Conservation (phyloP, 37 sponge, comb jelly and placozoan genomes). For the Bolinopsis microptera region DNA sequence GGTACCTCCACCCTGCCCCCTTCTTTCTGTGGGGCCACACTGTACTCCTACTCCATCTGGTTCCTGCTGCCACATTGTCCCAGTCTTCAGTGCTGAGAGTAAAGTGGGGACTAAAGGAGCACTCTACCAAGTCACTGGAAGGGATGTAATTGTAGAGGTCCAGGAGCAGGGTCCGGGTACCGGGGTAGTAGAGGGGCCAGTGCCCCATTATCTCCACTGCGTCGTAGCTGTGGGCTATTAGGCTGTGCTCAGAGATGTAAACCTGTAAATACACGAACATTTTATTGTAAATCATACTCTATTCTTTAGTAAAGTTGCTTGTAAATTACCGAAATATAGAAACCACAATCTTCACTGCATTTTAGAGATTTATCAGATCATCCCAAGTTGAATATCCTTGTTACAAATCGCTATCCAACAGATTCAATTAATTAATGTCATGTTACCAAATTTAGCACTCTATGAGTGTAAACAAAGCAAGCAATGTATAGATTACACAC, state of each 20-base stretch:
- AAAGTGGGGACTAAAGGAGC: neutral
- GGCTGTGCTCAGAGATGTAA: neutral
- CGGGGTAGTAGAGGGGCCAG: slow-evolving; percentile 12
- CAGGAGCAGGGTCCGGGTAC: neutral
- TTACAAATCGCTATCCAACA: too few relatives aligned
- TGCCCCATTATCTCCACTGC: neutral
- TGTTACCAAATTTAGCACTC: neutral
- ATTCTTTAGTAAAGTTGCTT: too few relatives aligned
- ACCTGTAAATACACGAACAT: too few relatives aligned
- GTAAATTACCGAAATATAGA: too few relatives aligned
- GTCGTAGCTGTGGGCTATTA: neutral
- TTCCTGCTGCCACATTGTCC: neutral
- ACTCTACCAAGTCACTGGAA: neutral
- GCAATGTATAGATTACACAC: neutral
- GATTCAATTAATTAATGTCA: neutral
- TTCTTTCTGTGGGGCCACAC: neutral
- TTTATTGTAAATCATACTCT: too few relatives aligned
- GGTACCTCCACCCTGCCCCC: neutral
- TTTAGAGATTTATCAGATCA: too few relatives aligned
- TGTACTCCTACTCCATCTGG: neutral
- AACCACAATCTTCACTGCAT: too few relatives aligned
- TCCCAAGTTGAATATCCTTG: too few relatives aligned
- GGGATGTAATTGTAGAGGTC: neutral
- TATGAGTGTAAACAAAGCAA: neutral
- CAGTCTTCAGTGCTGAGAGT: neutral